Conservation (phyloP, 2,113 vertebrate genomes). For the Chinchilla lanigera region DNA sequence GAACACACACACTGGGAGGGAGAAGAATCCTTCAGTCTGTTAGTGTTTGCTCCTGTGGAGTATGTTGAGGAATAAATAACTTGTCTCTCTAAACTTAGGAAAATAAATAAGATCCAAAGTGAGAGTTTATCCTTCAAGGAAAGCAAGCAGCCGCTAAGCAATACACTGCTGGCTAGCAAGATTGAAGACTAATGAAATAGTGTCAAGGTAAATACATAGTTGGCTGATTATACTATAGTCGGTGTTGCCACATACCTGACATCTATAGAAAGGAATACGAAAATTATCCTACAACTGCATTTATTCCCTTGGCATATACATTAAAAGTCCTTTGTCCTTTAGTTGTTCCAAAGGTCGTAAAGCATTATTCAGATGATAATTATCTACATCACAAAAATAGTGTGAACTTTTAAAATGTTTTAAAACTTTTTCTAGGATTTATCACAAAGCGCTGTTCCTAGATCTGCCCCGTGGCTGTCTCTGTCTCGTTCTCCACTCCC, state of each 20-base stretch:
- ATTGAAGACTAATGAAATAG: conserved; percentile 38
- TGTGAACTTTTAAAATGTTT: conserved; percentile 33
- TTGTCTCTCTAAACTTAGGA: not conserved
- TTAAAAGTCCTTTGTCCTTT: conserved; percentile 46
- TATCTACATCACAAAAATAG: conserved; percentile 9
- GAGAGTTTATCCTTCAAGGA: conserved; percentile 24
- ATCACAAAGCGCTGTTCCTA: not conserved
- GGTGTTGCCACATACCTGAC: not conserved
- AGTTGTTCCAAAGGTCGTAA: conserved; percentile 27
- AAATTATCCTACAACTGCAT: not conserved
- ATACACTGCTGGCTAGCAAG: conserved; percentile 5
- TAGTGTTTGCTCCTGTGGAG: conserved; percentile 10
- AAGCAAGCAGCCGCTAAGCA: not conserved
- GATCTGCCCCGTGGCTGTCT: not conserved
- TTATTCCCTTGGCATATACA: conserved; percentile 15
- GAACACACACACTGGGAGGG: not conserved
- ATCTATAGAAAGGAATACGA: not conserved
- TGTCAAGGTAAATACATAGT: conserved; percentile 16
- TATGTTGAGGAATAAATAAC: conserved; percentile 21
- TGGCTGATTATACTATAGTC: not conserved
- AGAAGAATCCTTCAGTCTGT: conserved; percentile 42
- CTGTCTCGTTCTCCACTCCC: not conserved
- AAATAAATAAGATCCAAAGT: not conserved
- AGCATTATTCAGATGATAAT: conserved; percentile 30
- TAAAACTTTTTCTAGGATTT: not conserved